Evolutionary conservation across 2,888 invertebrate species (phyloP).

Genomic region (Heliconius hortense): DNA sequence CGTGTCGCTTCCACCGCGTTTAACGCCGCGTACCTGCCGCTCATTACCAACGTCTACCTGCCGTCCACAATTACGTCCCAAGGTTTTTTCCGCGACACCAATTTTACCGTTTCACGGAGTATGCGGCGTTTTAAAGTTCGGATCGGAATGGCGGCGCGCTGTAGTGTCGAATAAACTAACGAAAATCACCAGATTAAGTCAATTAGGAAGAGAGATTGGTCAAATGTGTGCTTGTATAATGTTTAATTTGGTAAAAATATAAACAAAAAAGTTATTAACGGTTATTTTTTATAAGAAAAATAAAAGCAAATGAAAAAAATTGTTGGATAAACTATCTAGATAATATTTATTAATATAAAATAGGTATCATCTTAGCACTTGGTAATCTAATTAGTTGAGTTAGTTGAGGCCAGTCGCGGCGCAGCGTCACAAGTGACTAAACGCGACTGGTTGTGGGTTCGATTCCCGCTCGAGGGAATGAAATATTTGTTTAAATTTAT

Average conservation of each 20-base stretch:
- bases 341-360: no score
- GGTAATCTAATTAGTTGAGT: no score
- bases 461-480: no score
- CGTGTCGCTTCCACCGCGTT: conserved; percentile 31
- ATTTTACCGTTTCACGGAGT: conserved; percentile 44
- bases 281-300: not conserved
- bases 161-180: conserved; percentile 10
- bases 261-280: not conserved
- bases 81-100: conserved; percentile 47
- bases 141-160: conserved; percentile 25
- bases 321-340: no score
- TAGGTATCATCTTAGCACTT: no score
- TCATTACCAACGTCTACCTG: conserved; percentile 45
- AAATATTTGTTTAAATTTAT: no score
- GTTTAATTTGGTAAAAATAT: not conserved
- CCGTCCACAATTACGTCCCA: conserved; percentile 45
- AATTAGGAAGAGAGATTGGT: conserved; percentile 17
- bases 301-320: not conserved
- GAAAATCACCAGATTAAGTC: conserved; percentile 7
- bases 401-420: no score
- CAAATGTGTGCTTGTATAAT: not conserved
- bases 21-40: conserved; percentile 36
- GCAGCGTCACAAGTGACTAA: no score
- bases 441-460: no score
- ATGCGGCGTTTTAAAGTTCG: conserved; percentile 38